These are phyloP conservation scores for Hippocampus zosterae DNA, from an alignment of 2,113 vertebrate genomes.

Conservation along the genomic window DNA sequence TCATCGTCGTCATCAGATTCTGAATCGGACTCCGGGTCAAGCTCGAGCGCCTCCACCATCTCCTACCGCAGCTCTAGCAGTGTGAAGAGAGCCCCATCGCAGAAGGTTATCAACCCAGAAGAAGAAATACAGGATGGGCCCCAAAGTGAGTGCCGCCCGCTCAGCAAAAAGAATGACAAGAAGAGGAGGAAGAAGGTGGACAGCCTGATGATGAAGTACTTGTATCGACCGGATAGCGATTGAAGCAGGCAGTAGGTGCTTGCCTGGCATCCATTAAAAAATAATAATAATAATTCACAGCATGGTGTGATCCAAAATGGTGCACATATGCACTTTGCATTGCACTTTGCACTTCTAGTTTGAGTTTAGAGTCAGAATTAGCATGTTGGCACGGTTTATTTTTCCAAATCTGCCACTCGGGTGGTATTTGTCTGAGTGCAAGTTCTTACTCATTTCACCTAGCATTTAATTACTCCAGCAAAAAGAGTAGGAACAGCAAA, in stretches of 20 bases:
- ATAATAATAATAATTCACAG: slow-evolving; percentile 16
- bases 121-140: slow-evolving; percentile 42
- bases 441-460: background rate
- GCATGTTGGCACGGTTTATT: background rate
- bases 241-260: slow-evolving; percentile 85
- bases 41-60: slow-evolving; percentile 78
- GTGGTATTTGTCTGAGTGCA: background rate
- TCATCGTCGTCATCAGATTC: slow-evolving; percentile 69
- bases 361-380: background rate
- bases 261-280: slow-evolving; percentile 25
- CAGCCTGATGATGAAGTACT: slow-evolving; percentile 96
- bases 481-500: background rate
- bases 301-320: slow-evolving; percentile 69
- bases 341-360: background rate
- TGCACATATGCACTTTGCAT: background rate
- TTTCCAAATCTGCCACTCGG: background rate
- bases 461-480: slow-evolving; percentile 13
- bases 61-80: slow-evolving; percentile 87
- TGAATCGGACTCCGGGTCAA: slow-evolving; percentile 71
- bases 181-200: slow-evolving; percentile 89
- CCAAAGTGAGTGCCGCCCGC: slow-evolving; percentile 25
- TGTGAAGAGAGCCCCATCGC: slow-evolving; percentile 80
- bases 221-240: slow-evolving; percentile 92
- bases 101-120: slow-evolving; percentile 31
- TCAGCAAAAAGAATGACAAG: slow-evolving; percentile 81